Base-by-base conservation (phyloP, 2,113 vertebrate species). In the Epinephelus lanceolatus region DNA sequence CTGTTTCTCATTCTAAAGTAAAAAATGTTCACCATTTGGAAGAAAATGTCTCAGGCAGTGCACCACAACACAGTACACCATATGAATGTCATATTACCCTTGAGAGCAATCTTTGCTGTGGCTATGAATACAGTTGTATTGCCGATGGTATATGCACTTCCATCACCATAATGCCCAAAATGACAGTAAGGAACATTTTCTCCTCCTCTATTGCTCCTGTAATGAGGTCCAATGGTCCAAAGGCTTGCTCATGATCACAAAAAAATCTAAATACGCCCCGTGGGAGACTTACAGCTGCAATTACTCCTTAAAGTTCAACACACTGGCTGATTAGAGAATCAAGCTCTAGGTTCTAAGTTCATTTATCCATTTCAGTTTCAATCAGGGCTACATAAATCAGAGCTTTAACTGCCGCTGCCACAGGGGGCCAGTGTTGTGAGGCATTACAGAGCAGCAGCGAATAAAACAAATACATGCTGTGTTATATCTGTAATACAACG, bases 71-170 rank as follows among this genome's bases (percentile, higher is more conserved):
- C 45, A 63, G 25, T 4, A 25, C 27, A n/a, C 23, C 33, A 62
- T 59, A 81, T 88, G 74, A 83, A 86, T 80, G 55, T 76, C 75
- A 69, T 66, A 88, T 83, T 74, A 87, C 86, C 71, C 81, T 25
- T 25, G 75, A 81, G 77, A 45, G 67, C 51, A 59, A 73, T 84
- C 25, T 66, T 12, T 11, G 37, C 71, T 57, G 47, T 68, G 23
- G 17, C 78, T 71, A 33, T 68, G 30, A 45, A 82, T 76, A 18
- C 17, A 18, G 45, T 69, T 33, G n/a, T 37, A 85, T 40, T 52
- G 47, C 60, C 67, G 17, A 71, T 61, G 56, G 23, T 83, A 53
- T 68, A 65, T 6, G 21, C 51, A 3, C 45, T 60, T 84, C 71
- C 67, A 75, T 87, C 72, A 79, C 56, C 30, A 49, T 86, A 71